A percentile compares a stretch with the other conserved stretches of the same genome.
Conservation (phyloP, 2,888 invertebrate species). For the Ophion slaviceki region DNA sequence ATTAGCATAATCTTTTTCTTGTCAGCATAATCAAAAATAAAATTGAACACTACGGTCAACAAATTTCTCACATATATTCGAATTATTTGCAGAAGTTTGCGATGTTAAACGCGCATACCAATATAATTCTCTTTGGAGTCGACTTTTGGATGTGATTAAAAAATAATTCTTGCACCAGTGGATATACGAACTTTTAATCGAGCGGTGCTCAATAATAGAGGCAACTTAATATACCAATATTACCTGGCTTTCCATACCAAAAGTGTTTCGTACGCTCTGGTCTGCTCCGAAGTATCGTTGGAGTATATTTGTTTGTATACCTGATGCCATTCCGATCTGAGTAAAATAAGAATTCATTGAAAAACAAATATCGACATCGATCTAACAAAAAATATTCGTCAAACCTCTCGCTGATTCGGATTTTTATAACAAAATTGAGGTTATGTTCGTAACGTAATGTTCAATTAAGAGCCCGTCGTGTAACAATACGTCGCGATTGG, state of each 20-base stretch:
- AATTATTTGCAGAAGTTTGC: too few relatives aligned
- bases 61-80: too few relatives aligned
- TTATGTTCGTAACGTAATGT: slow-evolving; percentile 13
- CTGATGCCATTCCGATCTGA: slow-evolving; percentile 79
- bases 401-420: not conserved
- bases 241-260: slow-evolving; percentile 81
- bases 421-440: slow-evolving; percentile 8
- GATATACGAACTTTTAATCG: not conserved
- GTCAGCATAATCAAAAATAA: too few relatives aligned
- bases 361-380: not conserved
- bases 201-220: not conserved
- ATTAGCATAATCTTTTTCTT: too few relatives aligned
- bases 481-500: not conserved
- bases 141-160: too few relatives aligned
- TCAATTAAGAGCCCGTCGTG: not conserved
- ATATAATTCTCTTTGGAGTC: too few relatives aligned
- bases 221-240: not conserved
- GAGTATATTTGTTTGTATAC: slow-evolving; percentile 80
- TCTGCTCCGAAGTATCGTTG: slow-evolving; percentile 75
- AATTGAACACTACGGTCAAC: too few relatives aligned
- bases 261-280: slow-evolving; percentile 76
- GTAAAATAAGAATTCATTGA: slow-evolving; percentile 7
- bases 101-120: too few relatives aligned
- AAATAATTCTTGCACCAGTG: too few relatives aligned
- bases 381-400: not conserved